Evolutionary conservation across 2,113 vertebrate genomes (phyloP), one percentile per base, ranked within the genome.

Genomic region (Nothobranchius furzeri): DNA sequence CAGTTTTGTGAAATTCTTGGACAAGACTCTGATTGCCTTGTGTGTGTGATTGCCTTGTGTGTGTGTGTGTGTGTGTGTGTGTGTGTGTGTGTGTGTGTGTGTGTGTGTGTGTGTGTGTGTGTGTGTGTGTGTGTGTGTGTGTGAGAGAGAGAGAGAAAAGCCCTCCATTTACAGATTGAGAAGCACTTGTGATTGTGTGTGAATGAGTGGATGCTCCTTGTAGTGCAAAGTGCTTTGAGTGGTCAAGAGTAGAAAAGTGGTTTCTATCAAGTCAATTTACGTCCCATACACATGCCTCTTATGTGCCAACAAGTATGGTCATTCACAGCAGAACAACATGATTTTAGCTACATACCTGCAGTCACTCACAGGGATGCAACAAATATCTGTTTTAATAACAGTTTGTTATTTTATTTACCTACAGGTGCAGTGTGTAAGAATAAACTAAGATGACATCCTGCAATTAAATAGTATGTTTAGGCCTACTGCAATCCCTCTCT

Each of bases 181-280:
- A 17, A 50, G 48, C 48, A 50, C 48, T 50, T 55, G 30, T 36
- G 53, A 45, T 35, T 37, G 14, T 56, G 30, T 36, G 36, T 56
- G 12, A 52, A 24, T 25, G 11, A 25, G 20, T 25, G 20, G 50
- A 25, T 52, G 17, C 15, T 6, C n/a, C 50, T 24, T 52, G 9
- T 56, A 15, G 10, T 14, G 35, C 53, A 56, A 36, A 55, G 53
- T n/a, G 35, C 53, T 56, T n/a, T 56, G 53, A 56, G 36, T 35
- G 30, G 53, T n/a, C 7, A 7, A n/a, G 14, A 37, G 15, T 1
- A 37, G 30, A 56, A 56, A 36, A 37, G 8, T 15, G 35, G 9
- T 56, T 35, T n/a, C 30, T 35, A 56, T 37, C 14, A 36, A 56
- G 53, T 50, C 48, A 7, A 17, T 50, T 50, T 50, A 17, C n/a